phyloP scores from a whole-genome alignment of 2,113 vertebrate species.

The Apodemus sylvaticus region DNA sequence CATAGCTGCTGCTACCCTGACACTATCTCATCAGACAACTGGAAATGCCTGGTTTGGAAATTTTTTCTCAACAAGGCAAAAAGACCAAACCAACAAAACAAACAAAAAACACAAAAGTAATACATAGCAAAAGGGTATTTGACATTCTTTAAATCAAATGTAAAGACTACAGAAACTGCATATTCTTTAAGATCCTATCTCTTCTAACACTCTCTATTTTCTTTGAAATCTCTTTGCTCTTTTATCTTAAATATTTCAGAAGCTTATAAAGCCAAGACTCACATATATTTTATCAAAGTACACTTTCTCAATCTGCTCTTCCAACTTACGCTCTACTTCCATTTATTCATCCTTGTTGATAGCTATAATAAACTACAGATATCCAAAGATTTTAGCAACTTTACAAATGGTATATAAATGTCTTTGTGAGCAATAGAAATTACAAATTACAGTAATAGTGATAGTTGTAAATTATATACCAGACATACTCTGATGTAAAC shows the following conservation, averaged over 20 bases:
- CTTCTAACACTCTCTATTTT: not conserved
- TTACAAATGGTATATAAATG: slow-evolving; percentile 2
- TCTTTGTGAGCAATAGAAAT: slow-evolving; percentile 41
- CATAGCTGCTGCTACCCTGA: slow-evolving; percentile 39
- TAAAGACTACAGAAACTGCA: not conserved
- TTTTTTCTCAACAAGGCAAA: not conserved
- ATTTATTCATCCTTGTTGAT: not conserved
- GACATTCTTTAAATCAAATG: slow-evolving; percentile 73
- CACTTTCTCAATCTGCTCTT: slow-evolving; percentile 26
- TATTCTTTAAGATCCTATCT: not conserved
- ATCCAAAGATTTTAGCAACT: slow-evolving; percentile 1
- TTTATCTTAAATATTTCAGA: not conserved
- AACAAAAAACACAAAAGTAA: slow-evolving; percentile 20
- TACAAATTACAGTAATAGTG: slow-evolving; percentile 22
- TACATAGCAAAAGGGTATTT: slow-evolving; percentile 52
- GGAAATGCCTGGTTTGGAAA: slow-evolving; percentile 5
- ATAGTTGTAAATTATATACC: not conserved
- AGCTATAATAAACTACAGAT: not conserved
- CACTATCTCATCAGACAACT: slow-evolving; percentile 6
- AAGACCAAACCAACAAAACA: not conserved
- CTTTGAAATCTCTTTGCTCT: slow-evolving; percentile 31
- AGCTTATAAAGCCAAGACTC: not conserved
- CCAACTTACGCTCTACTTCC: not conserved
- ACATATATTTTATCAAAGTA: not conserved
- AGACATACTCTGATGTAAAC: slow-evolving; percentile 28